Conservation (phyloP, 2,113 vertebrate genomes). For the Suricata suricatta region DNA sequence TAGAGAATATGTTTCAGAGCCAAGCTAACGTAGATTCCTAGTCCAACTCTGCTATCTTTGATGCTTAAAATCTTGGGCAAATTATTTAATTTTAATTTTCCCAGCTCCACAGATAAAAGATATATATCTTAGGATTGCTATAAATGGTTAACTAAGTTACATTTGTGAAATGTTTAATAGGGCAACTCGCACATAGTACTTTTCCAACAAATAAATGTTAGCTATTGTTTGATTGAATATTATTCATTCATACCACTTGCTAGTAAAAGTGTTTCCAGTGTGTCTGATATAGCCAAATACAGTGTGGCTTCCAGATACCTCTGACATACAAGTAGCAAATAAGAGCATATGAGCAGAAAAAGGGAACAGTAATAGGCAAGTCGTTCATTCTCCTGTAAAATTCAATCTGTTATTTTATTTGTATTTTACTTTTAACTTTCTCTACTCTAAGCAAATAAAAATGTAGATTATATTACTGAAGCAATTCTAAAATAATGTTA, state of each 20-base stretch:
- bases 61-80: neutral
- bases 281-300: neutral
- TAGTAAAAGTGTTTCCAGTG: neutral
- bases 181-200: neutral
- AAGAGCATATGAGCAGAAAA: neutral
- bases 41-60: neutral
- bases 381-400: neutral
- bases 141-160: neutral
- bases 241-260: neutral
- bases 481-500: neutral
- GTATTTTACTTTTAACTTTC: slow-evolving; percentile 12
- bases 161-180: neutral
- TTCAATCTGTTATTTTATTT: neutral
- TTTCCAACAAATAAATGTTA: neutral
- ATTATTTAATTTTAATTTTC: neutral
- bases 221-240: neutral
- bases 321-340: neutral
- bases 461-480: neutral
- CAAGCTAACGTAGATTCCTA: neutral
- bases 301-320: neutral
- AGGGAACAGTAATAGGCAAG: neutral
- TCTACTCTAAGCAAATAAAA: neutral
- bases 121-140: neutral
- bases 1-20: neutral
- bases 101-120: neutral